Evolutionary conservation across 2,888 invertebrate species (phyloP).

Genomic region (Blastobasis adustella): DNA sequence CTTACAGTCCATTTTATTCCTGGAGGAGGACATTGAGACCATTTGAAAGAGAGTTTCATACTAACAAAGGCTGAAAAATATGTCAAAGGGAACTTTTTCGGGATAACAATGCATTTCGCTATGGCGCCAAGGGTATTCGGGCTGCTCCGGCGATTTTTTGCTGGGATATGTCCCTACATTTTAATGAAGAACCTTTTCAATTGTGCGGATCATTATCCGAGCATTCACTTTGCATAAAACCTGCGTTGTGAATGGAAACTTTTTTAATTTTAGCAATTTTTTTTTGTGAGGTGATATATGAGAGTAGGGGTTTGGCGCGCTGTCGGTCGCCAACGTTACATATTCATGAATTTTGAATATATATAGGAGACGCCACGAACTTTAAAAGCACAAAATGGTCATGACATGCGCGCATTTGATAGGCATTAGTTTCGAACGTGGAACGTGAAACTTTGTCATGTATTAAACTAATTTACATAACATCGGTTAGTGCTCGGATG

Average conservation of each 20-base stretch:
- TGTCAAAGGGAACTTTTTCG: constrained; percentile 20
- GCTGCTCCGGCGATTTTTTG: constrained; percentile 13
- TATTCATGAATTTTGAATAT: no score
- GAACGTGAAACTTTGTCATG: no score
- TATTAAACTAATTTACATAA: no score
- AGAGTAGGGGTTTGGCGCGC: background rate
- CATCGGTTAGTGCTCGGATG: no score
- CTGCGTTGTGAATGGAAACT: constrained; percentile 19
- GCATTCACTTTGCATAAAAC: constrained; percentile 25
- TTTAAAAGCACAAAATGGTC: no score
- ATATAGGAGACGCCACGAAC: no score
- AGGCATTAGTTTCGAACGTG: no score
- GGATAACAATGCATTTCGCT: constrained; percentile 22
- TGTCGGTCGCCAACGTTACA: background rate
- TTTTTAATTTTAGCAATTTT: constrained; percentile 28
- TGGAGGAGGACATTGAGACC: background rate
- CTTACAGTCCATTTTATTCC: no score
- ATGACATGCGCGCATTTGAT: no score
- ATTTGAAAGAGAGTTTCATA: constrained; percentile 5
- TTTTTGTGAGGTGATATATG: background rate
- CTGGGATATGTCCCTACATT: constrained; percentile 18
- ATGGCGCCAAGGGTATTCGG: constrained; percentile 11
- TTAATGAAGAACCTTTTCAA: constrained; percentile 32
- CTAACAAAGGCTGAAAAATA: constrained; percentile 12
- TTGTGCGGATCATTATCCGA: constrained; percentile 28